phyloP scores from a whole-genome alignment of 2,888 invertebrate genomes.

The Drosophila cognata region DNA sequence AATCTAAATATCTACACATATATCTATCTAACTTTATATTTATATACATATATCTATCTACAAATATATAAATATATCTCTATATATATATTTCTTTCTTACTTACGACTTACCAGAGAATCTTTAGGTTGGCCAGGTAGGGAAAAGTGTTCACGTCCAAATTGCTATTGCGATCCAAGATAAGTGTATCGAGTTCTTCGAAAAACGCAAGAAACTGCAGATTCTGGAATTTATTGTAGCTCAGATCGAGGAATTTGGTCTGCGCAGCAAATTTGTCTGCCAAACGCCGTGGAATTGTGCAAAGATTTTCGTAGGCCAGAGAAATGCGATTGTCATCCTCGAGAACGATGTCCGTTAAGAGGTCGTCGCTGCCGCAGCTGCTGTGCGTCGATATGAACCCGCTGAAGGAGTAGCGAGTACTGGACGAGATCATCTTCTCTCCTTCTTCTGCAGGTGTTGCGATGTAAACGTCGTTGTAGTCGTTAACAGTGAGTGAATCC shows the following conservation, averaged over 20 bases:
- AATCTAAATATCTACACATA: too few relatives aligned
- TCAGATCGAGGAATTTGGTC: conserved; percentile 89
- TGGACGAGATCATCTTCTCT: conserved; percentile 78
- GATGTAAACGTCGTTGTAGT: conserved; percentile 73
- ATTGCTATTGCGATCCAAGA: conserved; percentile 92
- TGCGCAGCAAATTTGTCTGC: conserved; percentile 88
- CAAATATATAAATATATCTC: neutral
- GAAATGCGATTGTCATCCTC: conserved; percentile 87
- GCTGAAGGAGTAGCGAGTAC: conserved; percentile 69
- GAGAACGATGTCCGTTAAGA: conserved; percentile 78
- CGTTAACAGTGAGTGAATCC: conserved; percentile 72
- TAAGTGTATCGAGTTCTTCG: conserved; percentile 90
- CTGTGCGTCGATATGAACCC: conserved; percentile 66
- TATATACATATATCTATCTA: too few relatives aligned
- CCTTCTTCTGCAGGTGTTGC: conserved; percentile 41
- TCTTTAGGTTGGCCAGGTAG: conserved; percentile 89
- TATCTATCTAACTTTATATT: neutral
- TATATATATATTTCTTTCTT: neutral
- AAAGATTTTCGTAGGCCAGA: conserved; percentile 89
- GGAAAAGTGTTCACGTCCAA: conserved; percentile 90
- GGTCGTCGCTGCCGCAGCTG: conserved; percentile 77
- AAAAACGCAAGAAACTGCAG: conserved; percentile 90
- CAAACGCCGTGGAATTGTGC: conserved; percentile 88
- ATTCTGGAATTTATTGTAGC: conserved; percentile 91
- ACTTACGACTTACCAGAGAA: conserved; percentile 89